Conservation (phyloP, 2,113 vertebrate species). For the Brachionichthys hirsutus region DNA sequence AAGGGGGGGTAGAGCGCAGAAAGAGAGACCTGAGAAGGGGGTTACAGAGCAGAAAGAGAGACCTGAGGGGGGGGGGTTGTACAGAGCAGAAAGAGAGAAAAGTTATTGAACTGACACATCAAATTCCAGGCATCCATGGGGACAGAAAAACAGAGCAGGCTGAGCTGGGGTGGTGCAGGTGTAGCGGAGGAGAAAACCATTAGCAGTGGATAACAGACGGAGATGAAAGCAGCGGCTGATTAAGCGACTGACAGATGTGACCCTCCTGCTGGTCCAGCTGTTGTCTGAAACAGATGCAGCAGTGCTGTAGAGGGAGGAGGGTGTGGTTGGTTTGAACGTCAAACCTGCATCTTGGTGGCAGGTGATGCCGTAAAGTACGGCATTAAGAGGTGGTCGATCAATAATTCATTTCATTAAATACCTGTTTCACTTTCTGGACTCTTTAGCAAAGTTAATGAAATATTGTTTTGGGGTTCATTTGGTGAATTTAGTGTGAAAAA, state of each 20-base stretch:
- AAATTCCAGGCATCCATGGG: background rate
- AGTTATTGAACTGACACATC: background rate
- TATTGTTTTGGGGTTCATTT: too few species aligned
- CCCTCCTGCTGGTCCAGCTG: constrained; percentile 56
- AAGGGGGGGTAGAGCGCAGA: background rate
- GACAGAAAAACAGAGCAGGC: constrained; percentile 4
- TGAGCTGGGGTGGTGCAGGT: constrained; percentile 34
- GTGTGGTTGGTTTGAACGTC: constrained; percentile 38
- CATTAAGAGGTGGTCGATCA: constrained; percentile 7
- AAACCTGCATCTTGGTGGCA: constrained; percentile 4
- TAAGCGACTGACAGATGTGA: constrained; percentile 54
- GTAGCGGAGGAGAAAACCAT: constrained; percentile 38
- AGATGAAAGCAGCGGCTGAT: constrained; percentile 45
- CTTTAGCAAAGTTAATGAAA: too few species aligned
- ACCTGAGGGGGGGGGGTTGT: background rate
- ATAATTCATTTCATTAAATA: background rate
- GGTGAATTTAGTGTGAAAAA: too few species aligned
- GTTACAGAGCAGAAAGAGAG: too few species aligned
- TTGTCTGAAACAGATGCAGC: constrained; percentile 25
- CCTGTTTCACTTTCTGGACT: too few species aligned
- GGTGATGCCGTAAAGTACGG: constrained; percentile 14
- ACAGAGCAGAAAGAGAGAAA: too few species aligned
- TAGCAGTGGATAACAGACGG: constrained; percentile 30
- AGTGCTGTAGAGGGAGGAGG: constrained; percentile 31
- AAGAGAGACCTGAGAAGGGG: too few species aligned